These are phyloP conservation scores for Passer domesticus DNA, from an alignment of 2,113 vertebrate species.

Conservation along the genomic window DNA sequence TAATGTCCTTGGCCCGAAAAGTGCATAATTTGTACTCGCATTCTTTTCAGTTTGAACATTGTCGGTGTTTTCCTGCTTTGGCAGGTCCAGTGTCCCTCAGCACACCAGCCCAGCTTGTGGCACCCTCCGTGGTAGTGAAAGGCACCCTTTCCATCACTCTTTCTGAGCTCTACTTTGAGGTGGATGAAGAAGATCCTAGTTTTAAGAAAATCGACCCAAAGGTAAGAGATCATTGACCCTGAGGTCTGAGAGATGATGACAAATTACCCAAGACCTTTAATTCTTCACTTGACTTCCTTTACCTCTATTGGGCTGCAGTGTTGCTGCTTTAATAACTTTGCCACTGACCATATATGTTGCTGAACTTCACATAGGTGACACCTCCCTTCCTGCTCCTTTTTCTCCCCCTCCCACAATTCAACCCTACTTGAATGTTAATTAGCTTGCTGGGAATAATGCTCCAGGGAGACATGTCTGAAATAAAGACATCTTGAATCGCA, in stretches of 20 bases:
- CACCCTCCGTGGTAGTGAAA: slow-evolving; percentile 86
- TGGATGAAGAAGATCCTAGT: slow-evolving; percentile 93
- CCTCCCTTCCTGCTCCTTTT: slow-evolving; percentile 6
- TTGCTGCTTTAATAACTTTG: slow-evolving; percentile 39
- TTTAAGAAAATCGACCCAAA: slow-evolving; percentile 96
- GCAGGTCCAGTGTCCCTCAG: slow-evolving; percentile 92
- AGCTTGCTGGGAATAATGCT: slow-evolving; percentile 50
- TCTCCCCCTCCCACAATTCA: slow-evolving; percentile 26
- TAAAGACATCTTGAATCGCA: slow-evolving; percentile 66
- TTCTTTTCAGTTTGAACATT: neutral
- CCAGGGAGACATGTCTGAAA: slow-evolving; percentile 46
- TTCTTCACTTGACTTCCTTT: slow-evolving; percentile 55
- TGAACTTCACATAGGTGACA: slow-evolving; percentile 55
- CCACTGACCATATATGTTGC: slow-evolving; percentile 4
- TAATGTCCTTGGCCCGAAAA: neutral
- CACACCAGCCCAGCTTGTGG: slow-evolving; percentile 90
- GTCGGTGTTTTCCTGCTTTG: slow-evolving; percentile 42
- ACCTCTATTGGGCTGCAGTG: neutral
- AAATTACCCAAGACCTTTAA: slow-evolving; percentile 55
- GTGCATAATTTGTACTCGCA: neutral
- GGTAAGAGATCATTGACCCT: slow-evolving; percentile 82
- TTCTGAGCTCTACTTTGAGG: slow-evolving; percentile 96
- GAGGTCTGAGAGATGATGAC: slow-evolving; percentile 47
- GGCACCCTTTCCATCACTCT: slow-evolving; percentile 94
- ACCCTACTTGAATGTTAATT: slow-evolving; percentile 71